Percentiles rank a stretch among this genome's conserved stretches.
These are phyloP conservation scores for Sipha flava DNA, from an alignment of 1,140 invertebrate genomes.

Conservation along the genomic window DNA sequence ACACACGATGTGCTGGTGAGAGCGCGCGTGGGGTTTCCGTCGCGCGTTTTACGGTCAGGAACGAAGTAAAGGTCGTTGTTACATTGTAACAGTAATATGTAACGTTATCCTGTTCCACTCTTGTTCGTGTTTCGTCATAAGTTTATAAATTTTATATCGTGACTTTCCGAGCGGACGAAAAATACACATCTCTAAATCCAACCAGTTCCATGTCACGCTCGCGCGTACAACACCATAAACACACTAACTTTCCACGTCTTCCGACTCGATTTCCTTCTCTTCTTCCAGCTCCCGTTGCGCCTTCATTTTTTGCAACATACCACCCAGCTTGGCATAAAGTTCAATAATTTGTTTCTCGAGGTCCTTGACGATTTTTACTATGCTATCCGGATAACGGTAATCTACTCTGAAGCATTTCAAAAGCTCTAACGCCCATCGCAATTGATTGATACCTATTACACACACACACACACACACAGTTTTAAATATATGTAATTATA, in stretches of 20 bases:
- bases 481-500: too few species aligned
- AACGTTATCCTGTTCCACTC: too few species aligned
- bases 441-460: background rate
- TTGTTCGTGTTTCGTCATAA: too few species aligned
- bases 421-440: conserved; percentile 3
- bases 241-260: too few species aligned
- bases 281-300: background rate
- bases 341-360: background rate
- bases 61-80: too few species aligned
- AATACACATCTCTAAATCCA: too few species aligned
- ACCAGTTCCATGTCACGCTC: background rate
- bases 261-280: background rate
- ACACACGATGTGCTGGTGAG: too few species aligned
- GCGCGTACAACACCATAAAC: background rate
- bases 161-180: too few species aligned
- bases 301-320: background rate
- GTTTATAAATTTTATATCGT: too few species aligned
- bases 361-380: background rate
- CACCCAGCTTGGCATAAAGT: background rate
- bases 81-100: too few species aligned
- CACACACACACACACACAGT: background rate
- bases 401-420: background rate
- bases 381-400: background rate
- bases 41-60: too few species aligned
- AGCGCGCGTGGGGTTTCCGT: too few species aligned